Percentiles rank a stretch among this genome's conserved stretches.
Conservation (phyloP, 2,888 invertebrate genomes). For the Cerastis rubricosa region DNA sequence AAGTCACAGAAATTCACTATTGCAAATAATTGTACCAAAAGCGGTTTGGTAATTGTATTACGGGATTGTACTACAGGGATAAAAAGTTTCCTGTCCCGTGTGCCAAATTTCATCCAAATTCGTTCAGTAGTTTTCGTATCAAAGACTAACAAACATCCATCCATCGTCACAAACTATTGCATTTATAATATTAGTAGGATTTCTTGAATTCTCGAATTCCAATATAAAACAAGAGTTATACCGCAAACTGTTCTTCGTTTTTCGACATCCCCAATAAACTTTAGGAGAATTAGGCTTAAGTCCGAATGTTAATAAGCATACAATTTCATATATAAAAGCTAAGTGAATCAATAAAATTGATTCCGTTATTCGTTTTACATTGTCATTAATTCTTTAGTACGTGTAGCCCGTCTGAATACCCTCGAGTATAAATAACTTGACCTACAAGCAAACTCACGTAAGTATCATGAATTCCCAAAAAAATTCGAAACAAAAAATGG, state of each 20-base stretch:
- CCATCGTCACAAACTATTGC: no score
- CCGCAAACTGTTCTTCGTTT: neutral
- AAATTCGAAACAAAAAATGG: conserved; percentile 26
- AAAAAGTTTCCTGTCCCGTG: no score
- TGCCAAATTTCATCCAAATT: no score
- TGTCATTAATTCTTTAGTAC: neutral
- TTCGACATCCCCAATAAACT: neutral
- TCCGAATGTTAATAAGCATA: neutral
- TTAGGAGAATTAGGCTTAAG: no score
- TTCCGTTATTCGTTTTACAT: neutral
- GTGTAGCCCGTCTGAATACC: neutral
- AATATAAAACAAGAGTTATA: neutral
- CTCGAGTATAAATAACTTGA: conserved; percentile 2
- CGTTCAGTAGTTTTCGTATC: no score
- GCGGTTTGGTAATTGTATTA: no score
- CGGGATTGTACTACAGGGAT: no score
- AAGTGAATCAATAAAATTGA: neutral
- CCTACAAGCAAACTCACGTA: conserved; percentile 13
- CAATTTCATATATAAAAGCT: neutral
- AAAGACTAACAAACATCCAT: no score
- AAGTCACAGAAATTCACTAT: neutral
- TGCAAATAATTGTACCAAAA: no score
- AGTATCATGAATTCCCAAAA: conserved; percentile 19
- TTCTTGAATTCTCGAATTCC: neutral
- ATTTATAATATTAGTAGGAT: no score